Evolutionary conservation across 2,113 vertebrate genomes (phyloP).

Genomic region (Neoarius graeffei): DNA sequence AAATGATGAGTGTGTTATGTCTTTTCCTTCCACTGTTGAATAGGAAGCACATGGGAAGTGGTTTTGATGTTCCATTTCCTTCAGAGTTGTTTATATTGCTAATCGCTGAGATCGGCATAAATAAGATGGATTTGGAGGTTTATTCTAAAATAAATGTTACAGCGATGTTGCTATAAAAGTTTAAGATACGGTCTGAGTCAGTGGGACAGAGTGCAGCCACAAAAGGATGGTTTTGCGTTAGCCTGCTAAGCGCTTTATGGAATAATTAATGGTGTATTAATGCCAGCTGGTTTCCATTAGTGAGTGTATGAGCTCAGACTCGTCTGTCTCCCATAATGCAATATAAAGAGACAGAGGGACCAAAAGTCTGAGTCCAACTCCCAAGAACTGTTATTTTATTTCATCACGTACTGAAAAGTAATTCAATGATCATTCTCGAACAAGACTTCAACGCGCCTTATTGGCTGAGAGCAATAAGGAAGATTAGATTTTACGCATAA

Average conservation of each 20-base stretch:
- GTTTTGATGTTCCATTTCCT: conserved; percentile 16
- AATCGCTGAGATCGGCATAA: conserved; percentile 7
- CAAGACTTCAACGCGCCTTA: neutral
- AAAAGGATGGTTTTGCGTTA: neutral
- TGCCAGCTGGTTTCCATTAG: conserved; percentile 53
- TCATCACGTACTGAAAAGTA: conserved; percentile 7
- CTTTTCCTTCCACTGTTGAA: neutral
- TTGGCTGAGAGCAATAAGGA: neutral
- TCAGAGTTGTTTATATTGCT: conserved; percentile 21
- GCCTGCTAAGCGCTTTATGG: conserved; percentile 27
- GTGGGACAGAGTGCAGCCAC: conserved; percentile 13
- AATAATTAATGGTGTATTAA: conserved; percentile 57
- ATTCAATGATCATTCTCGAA: conserved; percentile 4
- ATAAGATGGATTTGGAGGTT: conserved; percentile 16
- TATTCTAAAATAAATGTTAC: conserved; percentile 24
- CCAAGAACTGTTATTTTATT: conserved; percentile 24
- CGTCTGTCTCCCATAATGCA: conserved; percentile 28
- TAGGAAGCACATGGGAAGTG: conserved; percentile 27
- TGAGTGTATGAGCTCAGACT: conserved; percentile 44
- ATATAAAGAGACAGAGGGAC: conserved; percentile 12
- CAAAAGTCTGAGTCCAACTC: conserved; percentile 23
- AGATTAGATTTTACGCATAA: neutral
- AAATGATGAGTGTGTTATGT: neutral
- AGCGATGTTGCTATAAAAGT: conserved; percentile 15
- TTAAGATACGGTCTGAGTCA: conserved; percentile 12